Evolutionary conservation across 2,113 vertebrate genomes (phyloP).

Genomic region (Nothoprocta pentlandii): DNA sequence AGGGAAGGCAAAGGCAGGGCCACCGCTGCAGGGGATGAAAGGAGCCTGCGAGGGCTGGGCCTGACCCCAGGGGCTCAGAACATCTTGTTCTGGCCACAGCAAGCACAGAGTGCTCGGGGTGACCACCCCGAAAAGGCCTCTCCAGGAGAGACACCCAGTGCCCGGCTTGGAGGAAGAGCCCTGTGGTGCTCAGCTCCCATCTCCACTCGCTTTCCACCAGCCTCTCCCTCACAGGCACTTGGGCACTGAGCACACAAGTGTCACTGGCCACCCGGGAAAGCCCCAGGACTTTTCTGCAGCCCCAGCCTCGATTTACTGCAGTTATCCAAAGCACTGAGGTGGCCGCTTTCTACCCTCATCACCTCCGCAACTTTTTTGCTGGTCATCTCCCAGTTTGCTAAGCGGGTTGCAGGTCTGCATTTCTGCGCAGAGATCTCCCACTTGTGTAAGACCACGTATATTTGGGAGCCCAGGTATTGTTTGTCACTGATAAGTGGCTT

Average conservation of each 20-base stretch:
- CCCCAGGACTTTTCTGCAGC: neutral
- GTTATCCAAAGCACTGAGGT: neutral
- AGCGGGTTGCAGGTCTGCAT: neutral
- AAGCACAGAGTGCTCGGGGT: neutral
- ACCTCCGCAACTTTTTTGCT: too few species aligned
- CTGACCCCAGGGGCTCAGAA: neutral
- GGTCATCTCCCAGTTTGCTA: neutral
- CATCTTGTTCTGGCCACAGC: neutral
- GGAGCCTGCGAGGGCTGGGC: neutral
- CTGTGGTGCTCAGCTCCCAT: too few species aligned
- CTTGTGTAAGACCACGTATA: neutral
- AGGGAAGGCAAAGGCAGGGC: neutral
- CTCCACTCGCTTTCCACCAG: neutral
- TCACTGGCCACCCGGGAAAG: neutral
- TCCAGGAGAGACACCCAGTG: neutral
- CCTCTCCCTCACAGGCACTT: rapidly evolving
- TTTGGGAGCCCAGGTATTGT: neutral
- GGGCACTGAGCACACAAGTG: rapidly evolving
- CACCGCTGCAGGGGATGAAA: neutral
- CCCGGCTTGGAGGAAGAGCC: neutral
- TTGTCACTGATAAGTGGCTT: neutral
- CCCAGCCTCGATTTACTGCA: rapidly evolving
- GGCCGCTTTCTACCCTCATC: neutral
- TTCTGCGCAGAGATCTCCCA: neutral
- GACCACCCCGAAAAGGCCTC: neutral